These are phyloP conservation scores for Drosophila dunni DNA, from an alignment of 1,140 invertebrate species.

Conservation along the genomic window DNA sequence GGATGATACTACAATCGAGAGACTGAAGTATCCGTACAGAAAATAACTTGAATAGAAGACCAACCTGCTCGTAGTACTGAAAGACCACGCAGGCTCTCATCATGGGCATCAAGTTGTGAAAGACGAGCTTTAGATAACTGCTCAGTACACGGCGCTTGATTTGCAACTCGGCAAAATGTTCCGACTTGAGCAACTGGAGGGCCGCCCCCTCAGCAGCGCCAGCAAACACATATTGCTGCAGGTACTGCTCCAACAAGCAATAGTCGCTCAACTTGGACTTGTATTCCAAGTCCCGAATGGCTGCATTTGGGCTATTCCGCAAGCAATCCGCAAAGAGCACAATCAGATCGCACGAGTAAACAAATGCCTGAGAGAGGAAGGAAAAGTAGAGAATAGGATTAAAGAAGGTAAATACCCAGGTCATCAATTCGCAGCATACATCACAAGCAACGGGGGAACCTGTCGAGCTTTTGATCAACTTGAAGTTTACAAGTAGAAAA, in stretches of 20 bases:
- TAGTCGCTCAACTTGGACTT: constrained; percentile 27
- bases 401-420: not conserved
- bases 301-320: not conserved
- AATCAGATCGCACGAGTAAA: constrained; percentile 49
- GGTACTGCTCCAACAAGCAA: constrained; percentile 41
- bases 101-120: constrained; percentile 50
- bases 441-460: not conserved
- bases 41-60: not conserved
- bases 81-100: constrained; percentile 46
- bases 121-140: constrained; percentile 57
- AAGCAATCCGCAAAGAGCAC: constrained; percentile 36
- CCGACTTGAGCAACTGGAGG: not conserved
- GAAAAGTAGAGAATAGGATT: not conserved
- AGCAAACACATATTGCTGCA: constrained; percentile 19
- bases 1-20: constrained; percentile 16
- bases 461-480: not conserved
- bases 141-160: constrained; percentile 32
- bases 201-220: not conserved
- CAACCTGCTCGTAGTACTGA: constrained; percentile 52
- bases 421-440: constrained; percentile 1
- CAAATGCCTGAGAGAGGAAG: constrained; percentile 29
- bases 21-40: no score
- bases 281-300: constrained; percentile 16
- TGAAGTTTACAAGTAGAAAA: not conserved
- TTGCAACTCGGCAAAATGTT: not conserved